Evolutionary conservation across 1,140 invertebrate genomes (phyloP), one percentile per base, ranked within the genome.

Genomic region (Trichomalopsis sarcophagae): DNA sequence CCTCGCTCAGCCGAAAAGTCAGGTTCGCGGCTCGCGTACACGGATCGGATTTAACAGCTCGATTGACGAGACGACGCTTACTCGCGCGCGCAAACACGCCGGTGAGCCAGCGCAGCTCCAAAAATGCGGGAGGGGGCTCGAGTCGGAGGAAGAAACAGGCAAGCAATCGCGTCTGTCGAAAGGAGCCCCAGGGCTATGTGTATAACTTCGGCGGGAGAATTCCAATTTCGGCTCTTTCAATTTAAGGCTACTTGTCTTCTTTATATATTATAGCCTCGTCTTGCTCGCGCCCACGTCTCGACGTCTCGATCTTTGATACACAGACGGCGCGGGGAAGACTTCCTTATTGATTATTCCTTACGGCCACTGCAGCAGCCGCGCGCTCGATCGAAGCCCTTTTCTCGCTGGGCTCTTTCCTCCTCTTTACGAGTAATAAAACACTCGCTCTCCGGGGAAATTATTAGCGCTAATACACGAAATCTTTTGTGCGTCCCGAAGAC

Each of bases 181-280:
- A 88, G 80, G 86, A 90, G 76, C 89, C 89, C 87, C 84, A 23
- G 81, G 79, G 86, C 89, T 80, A 27, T 27, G 74, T 87, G 87
- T 84, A 87, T 88, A 88, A 91, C 86, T 91, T 90, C 89, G 88
- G 87, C 89, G 88, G 88, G 88, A 90, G 89, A 91, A 91, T 91
- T 91, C 87, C 90, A 91, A 91, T 91, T 90, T 90, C 89, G 86
- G 88, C 89, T 90, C 89, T 89, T 89, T 90, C 90, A 89, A 91
- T 91, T 91, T 91, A 89, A 89, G 86, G 86, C 88, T 90, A 89
- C 90, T 90, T 90, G 90, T 91, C 89, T 91, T 89, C 85, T 81
- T 79, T 81, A 81, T 81, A 81, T 69, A 68, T 82, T 69, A 68
- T 82, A 71, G 69, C 69, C 30, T 33, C 69, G 27, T 30, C 69